Conservation (phyloP, 2,888 invertebrate genomes). For the Chironomus tentans region DNA sequence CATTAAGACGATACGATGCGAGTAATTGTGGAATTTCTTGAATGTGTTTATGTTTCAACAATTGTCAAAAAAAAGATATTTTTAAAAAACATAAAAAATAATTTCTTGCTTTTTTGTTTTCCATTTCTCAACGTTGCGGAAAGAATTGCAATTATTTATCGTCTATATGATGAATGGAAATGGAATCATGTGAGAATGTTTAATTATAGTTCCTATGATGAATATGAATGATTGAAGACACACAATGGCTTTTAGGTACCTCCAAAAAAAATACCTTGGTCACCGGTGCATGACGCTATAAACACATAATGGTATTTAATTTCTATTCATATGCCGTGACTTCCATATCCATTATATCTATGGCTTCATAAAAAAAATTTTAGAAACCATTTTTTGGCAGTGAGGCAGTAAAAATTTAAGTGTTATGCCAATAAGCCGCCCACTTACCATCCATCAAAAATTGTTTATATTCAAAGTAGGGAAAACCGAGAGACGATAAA, state of each 20-base stretch:
- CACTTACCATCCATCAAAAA: conserved; percentile 8
- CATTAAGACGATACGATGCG: not conserved
- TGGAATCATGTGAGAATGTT: conserved; percentile 2
- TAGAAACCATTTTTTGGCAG: not conserved
- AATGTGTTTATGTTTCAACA: conserved; percentile 22
- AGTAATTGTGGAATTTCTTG: not conserved
- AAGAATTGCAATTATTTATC: conserved; percentile 12
- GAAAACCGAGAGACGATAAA: not conserved
- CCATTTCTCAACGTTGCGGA: not conserved
- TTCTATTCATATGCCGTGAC: conserved; percentile 5
- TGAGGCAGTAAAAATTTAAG: too few species aligned
- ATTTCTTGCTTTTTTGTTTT: not conserved
- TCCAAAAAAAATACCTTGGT: not conserved
- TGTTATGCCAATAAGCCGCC: not conserved
- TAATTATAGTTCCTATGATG: not conserved
- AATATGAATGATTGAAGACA: conserved; percentile 1
- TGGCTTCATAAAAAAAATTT: too few species aligned
- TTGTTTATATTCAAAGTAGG: not conserved
- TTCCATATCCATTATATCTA: not conserved
- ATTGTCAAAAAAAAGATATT: conserved; percentile 6
- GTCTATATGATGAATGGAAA: not conserved
- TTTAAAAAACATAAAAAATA: not conserved
- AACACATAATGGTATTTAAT: conserved; percentile 12
- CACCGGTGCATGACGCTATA: conserved; percentile 18
- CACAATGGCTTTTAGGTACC: not conserved